Base-by-base conservation (phyloP, 2,888 invertebrate species). In the Patella ulyssiponensis region DNA sequence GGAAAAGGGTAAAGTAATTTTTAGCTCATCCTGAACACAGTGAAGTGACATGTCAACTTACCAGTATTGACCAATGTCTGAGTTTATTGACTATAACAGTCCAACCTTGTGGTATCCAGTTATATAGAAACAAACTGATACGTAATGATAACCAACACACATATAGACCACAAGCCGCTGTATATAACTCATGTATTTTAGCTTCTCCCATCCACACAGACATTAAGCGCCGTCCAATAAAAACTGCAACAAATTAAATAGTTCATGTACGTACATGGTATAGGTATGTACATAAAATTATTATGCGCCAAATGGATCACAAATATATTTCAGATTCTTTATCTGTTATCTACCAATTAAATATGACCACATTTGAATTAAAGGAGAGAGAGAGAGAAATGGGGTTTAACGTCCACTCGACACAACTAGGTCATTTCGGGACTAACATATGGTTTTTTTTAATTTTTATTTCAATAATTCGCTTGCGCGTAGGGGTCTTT, bases 81-180 rank as follows among this genome's bases (percentile, higher is more conserved):
- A 92, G 83, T 79, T 90, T 91, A 75, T 85, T 85, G 17, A 90
- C 84, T 56, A 93, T 91, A 71, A 90, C 95, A 0, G 94, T 94
- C 76, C 96, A 94, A 0, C 98, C 98, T 87, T 96, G 96, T 0
- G 98, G 97, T 84, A 98, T 93, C 95, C 98, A 96, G 82, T 96
- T 95, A 74, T 95, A 94, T 27, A 97, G 94, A 69, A 98, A 93
- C 12, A 96, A 95, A 27, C 95, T 93, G 20, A 96, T 96, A 56
- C 98, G 94, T 0, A 96, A 95, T n/a, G 94, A 92, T 80, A 98
- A 94, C 98, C 98, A 98, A 92, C 98, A 98, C 20, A 97, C 94
- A 92, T 99, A 99, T 83, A 97, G 95, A 7, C 99, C 96, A 90
- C 96, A 96, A 0, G 98, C 97, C 0, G 97, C 96, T 0, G 98